Conservation (phyloP, 1,140 invertebrate species). For the Brachionus paranguensis region DNA sequence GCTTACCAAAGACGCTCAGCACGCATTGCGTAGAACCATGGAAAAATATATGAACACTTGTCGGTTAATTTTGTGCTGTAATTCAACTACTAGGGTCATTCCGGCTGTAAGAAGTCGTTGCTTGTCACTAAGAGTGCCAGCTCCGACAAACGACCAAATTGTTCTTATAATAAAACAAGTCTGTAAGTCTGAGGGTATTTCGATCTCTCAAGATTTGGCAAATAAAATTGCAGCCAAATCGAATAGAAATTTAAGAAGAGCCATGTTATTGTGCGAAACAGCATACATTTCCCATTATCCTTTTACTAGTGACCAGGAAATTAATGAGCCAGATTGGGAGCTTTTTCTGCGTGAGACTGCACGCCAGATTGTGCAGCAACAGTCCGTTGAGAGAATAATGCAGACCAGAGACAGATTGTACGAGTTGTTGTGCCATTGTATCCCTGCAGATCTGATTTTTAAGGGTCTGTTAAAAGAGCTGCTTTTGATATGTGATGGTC, state of each 20-base stretch:
- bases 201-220: conserved; percentile 71
- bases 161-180: conserved; percentile 15
- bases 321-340: conserved; percentile 87
- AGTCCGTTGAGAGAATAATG: conserved; percentile 75
- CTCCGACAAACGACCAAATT: conserved; percentile 25
- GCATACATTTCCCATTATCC: conserved; percentile 61
- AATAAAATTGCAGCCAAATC: conserved; percentile 71
- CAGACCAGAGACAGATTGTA: conserved; percentile 81
- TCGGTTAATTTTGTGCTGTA: conserved; percentile 85
- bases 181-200: conserved; percentile 8
- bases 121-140: conserved; percentile 75
- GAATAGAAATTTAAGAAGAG: conserved; percentile 82
- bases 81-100: conserved; percentile 87
- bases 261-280: conserved; percentile 86
- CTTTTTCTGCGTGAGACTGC: conserved; percentile 79
- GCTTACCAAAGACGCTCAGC: conserved; percentile 94
- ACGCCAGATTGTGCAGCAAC: conserved; percentile 68
- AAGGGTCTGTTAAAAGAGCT: conserved; percentile 76
- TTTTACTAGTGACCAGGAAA: conserved; percentile 72
- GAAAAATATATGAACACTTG: conserved; percentile 96
- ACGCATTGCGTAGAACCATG: conserved; percentile 93
- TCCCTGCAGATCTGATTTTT: conserved; percentile 88
- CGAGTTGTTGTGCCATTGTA: conserved; percentile 85
- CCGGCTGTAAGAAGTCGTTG: conserved; percentile 91
- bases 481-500: conserved; percentile 78